Conservation (phyloP, 37 sponge, comb jelly and placozoan genomes). For the Cliona cf. orientalis region DNA sequence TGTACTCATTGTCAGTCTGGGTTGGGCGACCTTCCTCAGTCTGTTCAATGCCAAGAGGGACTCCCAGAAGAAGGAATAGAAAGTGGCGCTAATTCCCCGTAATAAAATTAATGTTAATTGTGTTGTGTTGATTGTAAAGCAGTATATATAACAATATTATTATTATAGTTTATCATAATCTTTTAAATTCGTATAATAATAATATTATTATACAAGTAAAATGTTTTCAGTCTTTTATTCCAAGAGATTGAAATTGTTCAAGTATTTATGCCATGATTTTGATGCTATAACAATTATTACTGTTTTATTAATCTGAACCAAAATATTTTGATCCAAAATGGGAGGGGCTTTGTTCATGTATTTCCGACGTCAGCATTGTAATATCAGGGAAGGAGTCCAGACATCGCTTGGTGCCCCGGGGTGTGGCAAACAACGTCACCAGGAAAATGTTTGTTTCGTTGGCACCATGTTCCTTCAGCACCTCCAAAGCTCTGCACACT, state of each 20-base stretch:
- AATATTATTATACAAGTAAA: not conserved
- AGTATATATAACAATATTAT: too few species aligned
- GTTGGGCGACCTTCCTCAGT: conserved; percentile 74
- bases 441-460: conserved; percentile 77
- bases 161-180: too few species aligned
- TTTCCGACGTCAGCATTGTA: conserved; percentile 82
- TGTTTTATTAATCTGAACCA: conserved; percentile 53
- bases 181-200: not conserved
- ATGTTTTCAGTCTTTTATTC: not conserved
- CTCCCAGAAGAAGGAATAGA: conserved; percentile 1
- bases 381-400: conserved; percentile 64
- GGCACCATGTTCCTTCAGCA: conserved; percentile 87
- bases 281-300: not conserved
- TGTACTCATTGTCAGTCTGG: conserved; percentile 68
- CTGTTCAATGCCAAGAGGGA: conserved; percentile 39
- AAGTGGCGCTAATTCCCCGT: not conserved
- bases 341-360: conserved; percentile 64
- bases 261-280: not conserved
- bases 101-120: too few species aligned
- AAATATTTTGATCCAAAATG: conserved; percentile 89
- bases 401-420: conserved; percentile 29
- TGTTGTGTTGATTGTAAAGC: too few species aligned
- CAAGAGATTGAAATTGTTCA: not conserved
- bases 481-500: conserved; percentile 63
- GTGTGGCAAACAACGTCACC: conserved; percentile 80